Percentiles rank a stretch among this genome's conserved stretches.
Evolutionary conservation across 2,113 vertebrate species (phyloP).

Genomic region (Notarius lentiginosus): DNA sequence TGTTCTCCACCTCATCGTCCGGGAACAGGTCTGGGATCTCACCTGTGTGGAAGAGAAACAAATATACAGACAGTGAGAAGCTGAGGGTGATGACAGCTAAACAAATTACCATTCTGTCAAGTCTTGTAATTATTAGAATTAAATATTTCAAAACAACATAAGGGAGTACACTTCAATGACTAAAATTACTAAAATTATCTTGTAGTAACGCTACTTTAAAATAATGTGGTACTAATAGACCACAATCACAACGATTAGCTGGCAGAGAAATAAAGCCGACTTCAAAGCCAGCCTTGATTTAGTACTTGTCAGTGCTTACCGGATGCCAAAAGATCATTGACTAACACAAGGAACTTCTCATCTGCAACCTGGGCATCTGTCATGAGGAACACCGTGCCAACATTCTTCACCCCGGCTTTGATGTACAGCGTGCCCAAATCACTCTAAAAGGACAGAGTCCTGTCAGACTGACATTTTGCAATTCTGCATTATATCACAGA

Average conservation of each 20-base stretch:
- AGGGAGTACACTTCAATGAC: too few relatives aligned
- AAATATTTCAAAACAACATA: background rate
- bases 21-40: slow-evolving; percentile 91
- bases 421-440: slow-evolving; percentile 85
- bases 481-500: slow-evolving; percentile 16
- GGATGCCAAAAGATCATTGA: slow-evolving; percentile 93
- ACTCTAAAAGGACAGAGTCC: slow-evolving; percentile 60
- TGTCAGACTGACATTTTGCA: slow-evolving; percentile 14
- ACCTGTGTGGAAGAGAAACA: slow-evolving; percentile 71
- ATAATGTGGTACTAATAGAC: background rate
- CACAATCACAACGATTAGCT: background rate
- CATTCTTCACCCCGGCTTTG: slow-evolving; percentile 86
- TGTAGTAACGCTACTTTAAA: background rate
- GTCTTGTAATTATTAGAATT: background rate
- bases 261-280: slow-evolving; percentile 21
- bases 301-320: slow-evolving; percentile 69
- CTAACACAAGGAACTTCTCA: slow-evolving; percentile 89
- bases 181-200: background rate
- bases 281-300: slow-evolving; percentile 6
- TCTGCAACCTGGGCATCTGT: slow-evolving; percentile 87
- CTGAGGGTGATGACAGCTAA: slow-evolving; percentile 5
- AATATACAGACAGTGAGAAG: background rate
- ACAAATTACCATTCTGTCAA: background rate
- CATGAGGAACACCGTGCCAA: slow-evolving; percentile 88
- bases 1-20: slow-evolving; percentile 87